Conservation (phyloP, 2,797 vertebrate species). For the Lycodopsis pacificus region DNA sequence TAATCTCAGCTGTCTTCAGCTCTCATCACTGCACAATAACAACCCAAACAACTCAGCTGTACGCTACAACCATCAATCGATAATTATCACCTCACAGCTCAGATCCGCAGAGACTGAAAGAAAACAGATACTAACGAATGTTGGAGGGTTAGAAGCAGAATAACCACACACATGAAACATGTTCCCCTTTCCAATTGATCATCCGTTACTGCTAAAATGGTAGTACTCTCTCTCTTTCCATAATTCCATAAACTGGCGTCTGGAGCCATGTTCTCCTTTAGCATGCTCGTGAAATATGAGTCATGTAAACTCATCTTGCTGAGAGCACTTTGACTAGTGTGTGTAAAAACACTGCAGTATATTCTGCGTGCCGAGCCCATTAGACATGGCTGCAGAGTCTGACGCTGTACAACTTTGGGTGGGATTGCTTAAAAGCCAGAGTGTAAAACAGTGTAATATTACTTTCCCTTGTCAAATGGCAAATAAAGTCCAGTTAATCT, state of each 20-base stretch:
- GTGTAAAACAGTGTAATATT: constrained; percentile 38
- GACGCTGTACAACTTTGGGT: constrained; percentile 64
- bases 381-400: constrained; percentile 63
- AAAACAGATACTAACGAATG: constrained; percentile 26
- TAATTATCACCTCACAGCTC: constrained; percentile 38
- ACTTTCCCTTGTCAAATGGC: constrained; percentile 59
- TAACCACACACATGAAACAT: constrained; percentile 3
- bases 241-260: constrained; percentile 29
- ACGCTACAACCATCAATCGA: constrained; percentile 30
- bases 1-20: constrained; percentile 21
- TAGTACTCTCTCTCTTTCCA: not conserved
- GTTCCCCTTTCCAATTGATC: constrained; percentile 35
- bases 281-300: constrained; percentile 67
- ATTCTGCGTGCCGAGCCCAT: constrained; percentile 58
- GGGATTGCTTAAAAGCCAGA: constrained; percentile 59
- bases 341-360: constrained; percentile 44
- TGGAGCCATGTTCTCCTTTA: constrained; percentile 56
- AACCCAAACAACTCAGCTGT: constrained; percentile 3
- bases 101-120: constrained; percentile 12
- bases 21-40: constrained; percentile 30
- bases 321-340: constrained; percentile 72
- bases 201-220: constrained; percentile 35
- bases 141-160: not conserved
- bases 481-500: constrained; percentile 70
- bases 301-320: constrained; percentile 73